These are phyloP conservation scores for Psilopsiagon aymara DNA, from an alignment of 2,113 vertebrate species.

Conservation along the genomic window DNA sequence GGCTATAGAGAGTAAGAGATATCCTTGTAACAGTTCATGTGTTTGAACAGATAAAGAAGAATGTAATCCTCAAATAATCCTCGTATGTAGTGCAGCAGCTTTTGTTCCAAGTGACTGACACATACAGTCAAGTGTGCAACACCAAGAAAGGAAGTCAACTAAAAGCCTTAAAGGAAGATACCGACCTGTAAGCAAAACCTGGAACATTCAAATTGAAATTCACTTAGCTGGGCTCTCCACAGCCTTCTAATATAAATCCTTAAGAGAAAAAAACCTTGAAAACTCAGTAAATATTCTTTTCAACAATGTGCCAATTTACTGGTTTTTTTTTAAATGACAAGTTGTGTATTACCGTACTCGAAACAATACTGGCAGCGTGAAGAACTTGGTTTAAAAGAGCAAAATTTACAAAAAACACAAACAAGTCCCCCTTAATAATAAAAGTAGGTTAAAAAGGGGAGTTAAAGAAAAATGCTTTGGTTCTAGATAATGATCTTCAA, in stretches of 20 bases:
- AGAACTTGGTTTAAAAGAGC: neutral
- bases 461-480: neutral
- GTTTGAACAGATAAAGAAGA: neutral
- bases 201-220: neutral
- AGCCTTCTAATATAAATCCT: neutral
- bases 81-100: neutral
- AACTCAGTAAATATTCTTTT: neutral
- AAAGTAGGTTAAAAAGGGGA: neutral
- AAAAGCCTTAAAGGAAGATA: neutral
- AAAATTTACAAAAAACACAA: neutral
- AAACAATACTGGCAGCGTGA: neutral
- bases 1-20: neutral
- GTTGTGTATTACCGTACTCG: neutral
- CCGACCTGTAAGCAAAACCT: neutral
- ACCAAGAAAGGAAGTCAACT: neutral
- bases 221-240: neutral
- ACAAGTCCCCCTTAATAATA: neutral
- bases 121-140: neutral
- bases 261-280: neutral
- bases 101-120: neutral
- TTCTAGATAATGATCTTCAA: neutral
- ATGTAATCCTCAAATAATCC: neutral
- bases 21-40: neutral
- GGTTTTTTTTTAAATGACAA: neutral
- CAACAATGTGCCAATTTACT: neutral